These are phyloP conservation scores for Lophura nycthemera DNA, from an alignment of 2,113 vertebrate genomes.

Conservation along the genomic window DNA sequence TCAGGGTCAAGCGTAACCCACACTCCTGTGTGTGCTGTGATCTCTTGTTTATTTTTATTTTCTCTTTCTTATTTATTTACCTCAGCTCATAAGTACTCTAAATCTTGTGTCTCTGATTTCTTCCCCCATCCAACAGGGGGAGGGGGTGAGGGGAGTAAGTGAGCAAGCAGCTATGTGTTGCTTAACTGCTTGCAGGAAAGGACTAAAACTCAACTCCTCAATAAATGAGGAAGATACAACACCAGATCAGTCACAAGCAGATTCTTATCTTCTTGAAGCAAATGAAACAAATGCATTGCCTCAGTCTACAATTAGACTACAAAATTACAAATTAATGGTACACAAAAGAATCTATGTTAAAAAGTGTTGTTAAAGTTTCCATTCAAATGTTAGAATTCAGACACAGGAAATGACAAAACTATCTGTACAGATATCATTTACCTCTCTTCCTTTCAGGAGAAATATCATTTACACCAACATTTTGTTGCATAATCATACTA, in stretches of 20 bases:
- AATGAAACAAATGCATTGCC: neutral
- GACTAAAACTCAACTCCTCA: neutral
- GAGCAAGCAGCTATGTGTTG: neutral
- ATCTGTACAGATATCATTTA: neutral
- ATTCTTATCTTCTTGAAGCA: neutral
- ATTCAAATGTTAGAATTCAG: neutral
- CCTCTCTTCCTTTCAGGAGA: neutral
- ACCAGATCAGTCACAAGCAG: neutral
- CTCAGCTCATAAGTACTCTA: neutral
- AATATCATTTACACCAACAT: accelerated
- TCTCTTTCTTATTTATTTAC: neutral
- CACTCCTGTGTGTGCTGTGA: neutral
- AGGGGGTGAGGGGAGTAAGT: neutral
- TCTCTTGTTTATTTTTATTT: neutral
- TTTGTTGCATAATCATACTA: neutral
- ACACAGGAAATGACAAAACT: neutral
- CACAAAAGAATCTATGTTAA: neutral
- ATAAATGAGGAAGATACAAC: neutral
- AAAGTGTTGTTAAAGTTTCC: neutral
- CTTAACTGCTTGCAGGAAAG: neutral
- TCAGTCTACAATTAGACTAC: neutral
- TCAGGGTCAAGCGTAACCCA: neutral
- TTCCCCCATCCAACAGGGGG: neutral
- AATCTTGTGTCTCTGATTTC: neutral
- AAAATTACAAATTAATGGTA: neutral